Conservation (phyloP, 2,113 vertebrate genomes). For the Corythaixoides concolor region DNA sequence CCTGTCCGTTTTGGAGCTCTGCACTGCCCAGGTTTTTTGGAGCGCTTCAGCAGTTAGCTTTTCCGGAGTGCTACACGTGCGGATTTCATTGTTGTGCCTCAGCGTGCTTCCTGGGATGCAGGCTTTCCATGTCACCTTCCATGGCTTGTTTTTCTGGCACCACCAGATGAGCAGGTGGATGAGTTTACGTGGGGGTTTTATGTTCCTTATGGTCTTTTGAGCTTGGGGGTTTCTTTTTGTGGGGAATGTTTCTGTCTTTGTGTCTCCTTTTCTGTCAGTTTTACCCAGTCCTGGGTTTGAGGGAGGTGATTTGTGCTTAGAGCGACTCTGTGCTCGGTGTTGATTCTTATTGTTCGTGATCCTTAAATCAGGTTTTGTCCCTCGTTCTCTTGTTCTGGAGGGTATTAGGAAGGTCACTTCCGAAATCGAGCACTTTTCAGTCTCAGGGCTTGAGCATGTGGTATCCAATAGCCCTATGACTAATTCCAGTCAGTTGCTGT, state of each 20-base stretch:
- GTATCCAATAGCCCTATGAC: too few relatives aligned
- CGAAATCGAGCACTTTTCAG: too few relatives aligned
- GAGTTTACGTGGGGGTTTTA: not conserved
- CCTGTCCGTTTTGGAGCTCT: not conserved
- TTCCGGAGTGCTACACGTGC: rapidly evolving
- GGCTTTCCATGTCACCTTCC: not conserved
- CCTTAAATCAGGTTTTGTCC: not conserved
- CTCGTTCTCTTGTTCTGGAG: not conserved
- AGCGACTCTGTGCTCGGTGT: not conserved
- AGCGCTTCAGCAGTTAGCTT: not conserved
- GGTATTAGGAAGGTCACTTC: not conserved
- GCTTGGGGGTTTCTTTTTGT: not conserved
- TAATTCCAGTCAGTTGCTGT: too few relatives aligned
- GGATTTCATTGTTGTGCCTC: not conserved
- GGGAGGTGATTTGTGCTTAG: not conserved
- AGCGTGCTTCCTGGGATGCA: rapidly evolving
- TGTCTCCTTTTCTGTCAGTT: not conserved
- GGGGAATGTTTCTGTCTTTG: not conserved
- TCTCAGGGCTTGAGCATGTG: too few relatives aligned
- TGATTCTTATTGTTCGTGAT: not conserved
- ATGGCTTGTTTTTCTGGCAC: not conserved
- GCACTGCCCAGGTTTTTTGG: not conserved
- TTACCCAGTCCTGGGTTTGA: not conserved
- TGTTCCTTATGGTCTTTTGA: not conserved
- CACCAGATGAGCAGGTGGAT: not conserved